Evolutionary conservation across 1,140 invertebrate genomes (phyloP), one percentile per base, ranked within the genome.

Genomic region (Mycetomoellerius zeteki): DNA sequence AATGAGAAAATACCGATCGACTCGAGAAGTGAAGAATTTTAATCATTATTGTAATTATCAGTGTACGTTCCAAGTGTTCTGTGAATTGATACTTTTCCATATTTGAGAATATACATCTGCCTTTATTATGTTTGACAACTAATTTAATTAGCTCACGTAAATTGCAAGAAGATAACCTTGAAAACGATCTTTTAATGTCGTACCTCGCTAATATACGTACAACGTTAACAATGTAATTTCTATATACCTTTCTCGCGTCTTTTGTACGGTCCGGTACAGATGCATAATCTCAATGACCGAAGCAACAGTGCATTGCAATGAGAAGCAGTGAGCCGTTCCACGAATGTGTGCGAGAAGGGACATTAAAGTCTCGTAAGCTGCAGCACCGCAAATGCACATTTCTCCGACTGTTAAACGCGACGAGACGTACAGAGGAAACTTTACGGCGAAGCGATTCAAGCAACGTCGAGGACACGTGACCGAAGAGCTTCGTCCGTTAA

Each of bases 381-480:
- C 52, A 73, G 21, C 71, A 75, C 21, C 27, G 80, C 69, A 60
- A 85, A 84, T 73, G 88, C 89, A 89, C 56, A 85, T 90, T 76
- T 78, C 71, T 84, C 67, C 77, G 77, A 86, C 67, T 89, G 67
- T 72, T 72, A 82, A 86, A 65, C 76, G 37, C 50, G 27, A 60
- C 62, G 76, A 86, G 64, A 47, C n/a, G 69, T 43, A 84, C 24
- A 47, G 69, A 50, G 33, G 16, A 85, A 88, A 64, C 86, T 90
- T 90, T 81, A 78, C 84, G 67, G 62, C 27, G 56, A 30, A 27
- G 19, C 88, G 37, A 86, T 87, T 90, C 37, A 60, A 81, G 71
- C 87, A 85, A 88, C 77, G 14, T 43, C 78, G 69, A 27, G 50
- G 88, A 72, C 89, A 88, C 89, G 88, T 90, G 81, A 82, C 89